A percentile compares a stretch with the other conserved stretches of the same genome.
Conservation (phyloP, 2,888 invertebrate genomes). For the Sympetrum striolatum region DNA sequence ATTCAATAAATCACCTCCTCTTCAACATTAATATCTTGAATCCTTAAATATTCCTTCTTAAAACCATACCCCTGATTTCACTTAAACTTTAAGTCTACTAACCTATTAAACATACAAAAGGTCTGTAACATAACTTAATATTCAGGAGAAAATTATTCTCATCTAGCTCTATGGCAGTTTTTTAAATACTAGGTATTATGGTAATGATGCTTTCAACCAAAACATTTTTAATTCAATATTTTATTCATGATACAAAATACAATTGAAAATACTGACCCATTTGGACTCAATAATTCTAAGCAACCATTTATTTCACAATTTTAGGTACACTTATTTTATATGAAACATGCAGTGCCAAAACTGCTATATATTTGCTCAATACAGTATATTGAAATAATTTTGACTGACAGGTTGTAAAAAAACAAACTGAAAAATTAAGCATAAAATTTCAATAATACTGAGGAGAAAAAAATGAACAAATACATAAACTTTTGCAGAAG, state of each 20-base stretch:
- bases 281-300: constrained; percentile 7
- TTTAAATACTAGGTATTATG: background rate
- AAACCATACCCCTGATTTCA: background rate
- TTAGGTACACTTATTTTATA: constrained; percentile 11
- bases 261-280: constrained; percentile 30
- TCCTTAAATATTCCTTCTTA: background rate
- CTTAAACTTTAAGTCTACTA: background rate
- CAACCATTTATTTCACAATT: constrained; percentile 25
- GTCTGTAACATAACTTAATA: background rate
- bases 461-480: constrained; percentile 1
- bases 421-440: constrained; percentile 27
- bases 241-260: background rate
- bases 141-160: background rate
- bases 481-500: background rate
- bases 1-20: background rate
- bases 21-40: background rate
- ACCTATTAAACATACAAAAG: background rate
- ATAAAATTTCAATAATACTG: constrained; percentile 26
- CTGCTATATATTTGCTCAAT: constrained; percentile 29
- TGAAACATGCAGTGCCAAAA: constrained; percentile 39
- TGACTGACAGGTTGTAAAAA: background rate
- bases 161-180: background rate
- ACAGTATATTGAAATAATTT: constrained; percentile 25
- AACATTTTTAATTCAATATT: background rate
- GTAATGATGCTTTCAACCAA: background rate